These are phyloP conservation scores for Metallyticus violacea DNA, from an alignment of 2,888 invertebrate species.

Conservation along the genomic window DNA sequence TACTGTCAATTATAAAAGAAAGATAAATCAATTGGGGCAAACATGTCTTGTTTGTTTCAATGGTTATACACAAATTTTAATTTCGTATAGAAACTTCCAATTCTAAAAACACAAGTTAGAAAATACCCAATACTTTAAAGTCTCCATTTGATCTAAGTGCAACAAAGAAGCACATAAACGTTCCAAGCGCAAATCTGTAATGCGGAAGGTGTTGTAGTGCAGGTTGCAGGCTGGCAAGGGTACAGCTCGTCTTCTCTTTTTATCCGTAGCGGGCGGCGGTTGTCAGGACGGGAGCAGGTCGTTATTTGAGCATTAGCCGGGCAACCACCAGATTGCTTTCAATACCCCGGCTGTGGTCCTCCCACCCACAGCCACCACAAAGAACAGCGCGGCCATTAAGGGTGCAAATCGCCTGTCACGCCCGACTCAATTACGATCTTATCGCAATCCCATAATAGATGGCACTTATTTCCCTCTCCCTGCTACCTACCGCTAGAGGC, in stretches of 20 bases:
- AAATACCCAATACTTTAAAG: too few relatives aligned
- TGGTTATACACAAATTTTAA: too few relatives aligned
- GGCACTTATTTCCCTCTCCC: constrained; percentile 28
- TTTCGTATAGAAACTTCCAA: too few relatives aligned
- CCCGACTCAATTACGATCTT: constrained; percentile 32
- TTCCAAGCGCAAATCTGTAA: too few relatives aligned
- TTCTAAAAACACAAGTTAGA: too few relatives aligned
- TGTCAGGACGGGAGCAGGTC: constrained; percentile 12
- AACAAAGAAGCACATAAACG: too few relatives aligned
- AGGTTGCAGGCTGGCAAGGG: background rate
- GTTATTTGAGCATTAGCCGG: constrained; percentile 27
- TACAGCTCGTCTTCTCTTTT: background rate
- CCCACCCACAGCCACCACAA: constrained; percentile 14
- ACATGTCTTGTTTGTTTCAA: too few relatives aligned
- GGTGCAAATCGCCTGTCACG: constrained; percentile 32
- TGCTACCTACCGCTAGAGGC: background rate
- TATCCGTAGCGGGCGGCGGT: background rate
- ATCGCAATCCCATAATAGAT: constrained; percentile 32
- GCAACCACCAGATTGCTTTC: constrained; percentile 25
- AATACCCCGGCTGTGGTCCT: constrained; percentile 11
- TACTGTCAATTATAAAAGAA: too few relatives aligned
- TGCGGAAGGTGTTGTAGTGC: background rate
- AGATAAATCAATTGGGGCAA: too few relatives aligned
- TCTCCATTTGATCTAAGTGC: too few relatives aligned
- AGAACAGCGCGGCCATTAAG: constrained; percentile 29